Evolutionary conservation across 2,888 invertebrate species (phyloP).

Genomic region (Tridacna gigas): DNA sequence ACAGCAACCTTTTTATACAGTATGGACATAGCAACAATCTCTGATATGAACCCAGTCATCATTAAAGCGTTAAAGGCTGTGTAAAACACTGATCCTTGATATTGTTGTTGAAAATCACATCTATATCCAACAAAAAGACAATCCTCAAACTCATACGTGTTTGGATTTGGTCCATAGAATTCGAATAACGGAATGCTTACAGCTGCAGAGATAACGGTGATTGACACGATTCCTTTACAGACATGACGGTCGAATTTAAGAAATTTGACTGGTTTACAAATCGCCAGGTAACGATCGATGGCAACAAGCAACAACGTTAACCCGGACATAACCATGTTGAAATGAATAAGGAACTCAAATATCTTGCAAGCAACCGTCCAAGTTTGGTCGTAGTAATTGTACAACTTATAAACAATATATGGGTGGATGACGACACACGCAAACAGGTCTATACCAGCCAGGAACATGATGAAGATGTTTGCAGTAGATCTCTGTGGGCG

Average conservation of each 20-base stretch:
- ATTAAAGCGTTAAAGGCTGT: constrained; percentile 44
- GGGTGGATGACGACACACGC: constrained; percentile 66
- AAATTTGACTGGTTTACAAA: constrained; percentile 67
- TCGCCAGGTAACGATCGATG: constrained; percentile 66
- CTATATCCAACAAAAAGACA: constrained; percentile 32
- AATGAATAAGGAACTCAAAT: constrained; percentile 67
- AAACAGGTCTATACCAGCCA: constrained; percentile 64
- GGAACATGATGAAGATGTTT: constrained; percentile 57
- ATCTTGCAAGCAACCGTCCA: constrained; percentile 62
- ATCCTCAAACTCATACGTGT: constrained; percentile 7
- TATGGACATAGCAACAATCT: constrained; percentile 41
- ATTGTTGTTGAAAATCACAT: constrained; percentile 58
- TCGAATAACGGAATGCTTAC: constrained; percentile 63
- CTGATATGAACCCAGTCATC: constrained; percentile 39
- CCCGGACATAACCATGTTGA: constrained; percentile 54
- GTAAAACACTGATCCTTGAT: constrained; percentile 37
- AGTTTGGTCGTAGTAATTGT: constrained; percentile 60
- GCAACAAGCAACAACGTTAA: constrained; percentile 60
- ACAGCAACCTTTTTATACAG: constrained; percentile 62
- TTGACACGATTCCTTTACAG: constrained; percentile 26
- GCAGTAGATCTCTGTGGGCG: constrained; percentile 53
- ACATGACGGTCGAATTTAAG: constrained; percentile 46
- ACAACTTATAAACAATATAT: constrained; percentile 64
- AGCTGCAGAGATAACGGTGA: constrained; percentile 31
- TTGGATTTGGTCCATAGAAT: constrained; percentile 59